phyloP scores from a whole-genome alignment of 2,888 invertebrate genomes.

The Silvanus unidentatus region DNA sequence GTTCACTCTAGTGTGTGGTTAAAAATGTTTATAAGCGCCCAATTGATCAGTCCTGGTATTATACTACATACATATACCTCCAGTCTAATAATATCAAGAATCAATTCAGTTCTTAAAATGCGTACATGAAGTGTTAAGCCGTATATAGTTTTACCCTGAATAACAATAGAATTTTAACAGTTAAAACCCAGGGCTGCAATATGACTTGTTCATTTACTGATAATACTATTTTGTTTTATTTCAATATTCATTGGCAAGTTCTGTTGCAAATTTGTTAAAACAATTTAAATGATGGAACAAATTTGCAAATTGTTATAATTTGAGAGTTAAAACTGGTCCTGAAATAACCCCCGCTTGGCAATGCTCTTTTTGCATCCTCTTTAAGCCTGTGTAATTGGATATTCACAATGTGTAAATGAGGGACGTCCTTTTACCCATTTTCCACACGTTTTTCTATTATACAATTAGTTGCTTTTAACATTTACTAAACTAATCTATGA shows the following conservation, averaged over 20 bases:
- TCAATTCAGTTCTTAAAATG: constrained; percentile 14
- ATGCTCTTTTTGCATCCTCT: constrained; percentile 6
- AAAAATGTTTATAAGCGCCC: constrained; percentile 22
- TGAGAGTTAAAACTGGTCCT: constrained; percentile 17
- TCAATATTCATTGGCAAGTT: constrained; percentile 12
- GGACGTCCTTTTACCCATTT: too few species aligned
- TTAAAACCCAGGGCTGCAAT: constrained; percentile 19
- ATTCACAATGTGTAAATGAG: too few species aligned
- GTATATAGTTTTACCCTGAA: constrained; percentile 29
- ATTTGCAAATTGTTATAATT: constrained; percentile 6
- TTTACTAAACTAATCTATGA: too few species aligned
- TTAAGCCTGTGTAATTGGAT: too few species aligned
- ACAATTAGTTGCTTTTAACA: too few species aligned
- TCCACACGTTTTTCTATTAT: too few species aligned
- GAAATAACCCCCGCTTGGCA: constrained; percentile 15
- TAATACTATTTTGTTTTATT: too few species aligned
- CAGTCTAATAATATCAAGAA: constrained; percentile 18
- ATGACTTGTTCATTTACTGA: constrained; percentile 11
- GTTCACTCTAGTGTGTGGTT: constrained; percentile 6
- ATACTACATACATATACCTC: constrained; percentile 20
- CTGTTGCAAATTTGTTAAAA: constrained; percentile 6
- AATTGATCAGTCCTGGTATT: constrained; percentile 28
- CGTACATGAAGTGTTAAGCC: constrained; percentile 45
- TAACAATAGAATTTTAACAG: background rate
- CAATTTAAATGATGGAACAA: constrained; percentile 12